phyloP scores from a whole-genome alignment of 2,888 invertebrate genomes.

The Drosophila siamana region DNA sequence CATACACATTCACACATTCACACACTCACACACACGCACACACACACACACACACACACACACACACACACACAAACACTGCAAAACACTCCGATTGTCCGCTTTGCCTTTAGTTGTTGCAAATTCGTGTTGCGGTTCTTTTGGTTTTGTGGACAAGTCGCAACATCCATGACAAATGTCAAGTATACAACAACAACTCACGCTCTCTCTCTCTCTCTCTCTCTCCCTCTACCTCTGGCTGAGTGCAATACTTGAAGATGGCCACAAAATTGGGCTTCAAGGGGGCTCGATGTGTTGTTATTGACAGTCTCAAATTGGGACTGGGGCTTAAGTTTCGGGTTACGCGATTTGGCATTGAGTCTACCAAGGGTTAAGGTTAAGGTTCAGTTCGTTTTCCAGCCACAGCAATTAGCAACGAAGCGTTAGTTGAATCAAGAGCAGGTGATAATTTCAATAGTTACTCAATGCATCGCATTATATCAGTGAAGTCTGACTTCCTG shows the following conservation, averaged over 20 bases:
- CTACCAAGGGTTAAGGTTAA: not conserved
- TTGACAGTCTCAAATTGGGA: constrained; percentile 2
- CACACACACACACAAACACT: not conserved
- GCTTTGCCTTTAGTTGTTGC: constrained; percentile 51
- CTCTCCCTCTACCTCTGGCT: not conserved
- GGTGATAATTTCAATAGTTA: constrained; percentile 38
- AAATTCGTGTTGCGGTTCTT: constrained; percentile 61
- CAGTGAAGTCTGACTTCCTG: constrained; percentile 49
- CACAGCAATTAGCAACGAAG: constrained; percentile 40
- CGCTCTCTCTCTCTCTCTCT: not conserved
- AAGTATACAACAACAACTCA: constrained; percentile 11
- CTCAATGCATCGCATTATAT: not conserved
- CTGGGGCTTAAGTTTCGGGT: not conserved
- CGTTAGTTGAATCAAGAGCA: constrained; percentile 71
- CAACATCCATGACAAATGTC: constrained; percentile 37
- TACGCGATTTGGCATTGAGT: not conserved
- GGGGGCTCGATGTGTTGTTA: constrained; percentile 14
- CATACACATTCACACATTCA: not conserved
- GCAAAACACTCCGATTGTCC: too few relatives aligned
- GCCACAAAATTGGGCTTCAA: constrained; percentile 56
- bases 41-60: constrained; percentile 6
- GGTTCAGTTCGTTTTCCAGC: not conserved
- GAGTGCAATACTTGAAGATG: constrained; percentile 10
- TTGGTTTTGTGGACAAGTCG: constrained; percentile 21
- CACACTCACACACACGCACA: not conserved